Conservation (phyloP, 2,113 vertebrate genomes). For the Diphyllodes magnificus region DNA sequence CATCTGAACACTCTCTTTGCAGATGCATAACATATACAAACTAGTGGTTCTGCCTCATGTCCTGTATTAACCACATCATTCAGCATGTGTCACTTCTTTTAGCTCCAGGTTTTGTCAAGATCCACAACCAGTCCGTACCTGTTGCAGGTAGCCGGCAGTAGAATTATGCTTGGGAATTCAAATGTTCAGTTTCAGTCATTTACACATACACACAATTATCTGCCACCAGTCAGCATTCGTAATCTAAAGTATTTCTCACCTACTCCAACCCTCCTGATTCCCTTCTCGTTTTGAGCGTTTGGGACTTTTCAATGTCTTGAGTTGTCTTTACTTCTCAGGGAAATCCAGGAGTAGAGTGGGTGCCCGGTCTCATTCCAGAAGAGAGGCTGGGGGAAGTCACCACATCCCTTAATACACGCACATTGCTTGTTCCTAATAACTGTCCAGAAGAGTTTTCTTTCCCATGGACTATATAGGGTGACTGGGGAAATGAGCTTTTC, state of each 20-base stretch:
- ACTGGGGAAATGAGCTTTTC: neutral
- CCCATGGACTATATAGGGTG: too few relatives aligned
- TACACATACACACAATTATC: neutral
- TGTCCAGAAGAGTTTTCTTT: neutral
- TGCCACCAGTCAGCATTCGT: neutral
- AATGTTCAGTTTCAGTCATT: neutral
- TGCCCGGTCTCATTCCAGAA: neutral
- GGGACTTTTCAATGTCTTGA: neutral
- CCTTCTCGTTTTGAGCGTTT: neutral
- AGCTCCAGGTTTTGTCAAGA: neutral
- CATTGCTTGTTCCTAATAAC: rapidly evolving
- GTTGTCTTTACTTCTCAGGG: neutral
- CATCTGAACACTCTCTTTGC: neutral
- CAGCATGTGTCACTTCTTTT: neutral
- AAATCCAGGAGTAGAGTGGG: neutral
- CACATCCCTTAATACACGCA: rapidly evolving
- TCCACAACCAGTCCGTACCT: neutral
- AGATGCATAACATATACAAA: neutral
- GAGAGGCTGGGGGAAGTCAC: neutral
- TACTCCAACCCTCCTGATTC: neutral
- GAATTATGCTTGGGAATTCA: neutral
- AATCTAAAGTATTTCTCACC: neutral
- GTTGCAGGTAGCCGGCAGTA: neutral
- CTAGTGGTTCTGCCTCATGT: neutral
- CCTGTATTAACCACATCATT: neutral